Percentiles rank a stretch among this genome's conserved stretches.
These are phyloP conservation scores for Octopus sinensis DNA, from an alignment of 1,140 invertebrate genomes.

Conservation along the genomic window DNA sequence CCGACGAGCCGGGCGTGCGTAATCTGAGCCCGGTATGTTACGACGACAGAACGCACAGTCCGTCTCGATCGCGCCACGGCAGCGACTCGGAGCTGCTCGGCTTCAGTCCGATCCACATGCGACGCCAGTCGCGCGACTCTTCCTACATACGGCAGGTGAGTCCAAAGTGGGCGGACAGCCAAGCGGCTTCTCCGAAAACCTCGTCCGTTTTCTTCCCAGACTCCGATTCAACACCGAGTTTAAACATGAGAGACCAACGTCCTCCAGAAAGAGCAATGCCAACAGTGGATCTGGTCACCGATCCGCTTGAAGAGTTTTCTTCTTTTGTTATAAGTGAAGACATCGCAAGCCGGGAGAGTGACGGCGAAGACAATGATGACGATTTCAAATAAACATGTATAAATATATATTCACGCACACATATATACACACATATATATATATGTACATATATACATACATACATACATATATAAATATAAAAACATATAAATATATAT, in stretches of 20 bases:
- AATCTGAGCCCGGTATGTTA: conserved; percentile 36
- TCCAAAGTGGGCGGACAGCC: conserved; percentile 44
- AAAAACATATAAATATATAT: not conserved
- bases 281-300: conserved; percentile 21
- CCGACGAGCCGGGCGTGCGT: conserved; percentile 36
- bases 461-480: not conserved
- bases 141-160: conserved; percentile 35
- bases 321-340: conserved; percentile 24
- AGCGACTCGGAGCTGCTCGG: conserved; percentile 46
- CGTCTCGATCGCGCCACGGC: conserved; percentile 42
- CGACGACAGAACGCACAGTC: conserved; percentile 42
- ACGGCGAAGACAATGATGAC: conserved; percentile 17
- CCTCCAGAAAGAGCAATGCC: conserved; percentile 23
- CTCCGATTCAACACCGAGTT: conserved; percentile 34
- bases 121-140: conserved; percentile 33
- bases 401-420: not conserved
- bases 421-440: not conserved
- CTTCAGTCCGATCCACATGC: conserved; percentile 35
- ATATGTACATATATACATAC: not conserved
- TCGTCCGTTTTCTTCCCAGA: conserved; percentile 46
- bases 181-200: conserved; percentile 42
- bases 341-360: conserved; percentile 22
- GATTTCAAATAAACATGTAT: not conserved
- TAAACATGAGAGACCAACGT: conserved; percentile 25
- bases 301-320: conserved; percentile 19